Base-by-base conservation (phyloP, 1,140 invertebrate species). In the Neodiprion pinetum region DNA sequence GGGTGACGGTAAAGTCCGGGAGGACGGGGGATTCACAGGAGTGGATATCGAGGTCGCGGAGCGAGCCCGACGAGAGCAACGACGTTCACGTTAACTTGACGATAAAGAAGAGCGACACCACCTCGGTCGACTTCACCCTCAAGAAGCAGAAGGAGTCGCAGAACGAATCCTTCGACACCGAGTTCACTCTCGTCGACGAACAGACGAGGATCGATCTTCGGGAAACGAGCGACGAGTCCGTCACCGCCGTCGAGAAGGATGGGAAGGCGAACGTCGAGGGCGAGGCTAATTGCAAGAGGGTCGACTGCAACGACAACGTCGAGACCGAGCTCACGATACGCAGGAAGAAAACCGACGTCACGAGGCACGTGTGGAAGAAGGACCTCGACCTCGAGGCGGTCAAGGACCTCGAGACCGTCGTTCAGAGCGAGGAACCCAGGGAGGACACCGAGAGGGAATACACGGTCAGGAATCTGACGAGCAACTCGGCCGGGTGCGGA, bases 1-100 rank as follows among this genome's bases (percentile, higher is more conserved):
- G 89, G 65, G 28, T 40, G 28, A 83, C 83, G 11, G 78, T 85
- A 21, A 81, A 79, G 48, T 69, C 77, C 0, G 80, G 83, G 14
- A 80, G 53, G 67, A 72, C 5, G 68, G 1, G 14, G 50, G 73
- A 75, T 10, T 12, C 4, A 4, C 11, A 14, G 65, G 65, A 74
- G 14, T 48, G 71, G 74, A n/a, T 76, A 5, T 70, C 69, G 9
- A 79, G 79, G 72, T 53, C 71, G 5, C 67, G 76, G 69, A 74
- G 67, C 21, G 48, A 71, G 48, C 40, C 69, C 0, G 78, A 82
- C 0, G 73, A 77, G 5, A 78, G 74, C 10, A 68, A 77, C 12
- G 79, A 80, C 4, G 76, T 75, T 2, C 65, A 47, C 0, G 72
- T 68, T 10, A 66, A 72, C 48, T 66, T 73, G 2, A 66, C 68